Evolutionary conservation across 2,113 vertebrate species (phyloP).

Genomic region (Zosterops pallidus): DNA sequence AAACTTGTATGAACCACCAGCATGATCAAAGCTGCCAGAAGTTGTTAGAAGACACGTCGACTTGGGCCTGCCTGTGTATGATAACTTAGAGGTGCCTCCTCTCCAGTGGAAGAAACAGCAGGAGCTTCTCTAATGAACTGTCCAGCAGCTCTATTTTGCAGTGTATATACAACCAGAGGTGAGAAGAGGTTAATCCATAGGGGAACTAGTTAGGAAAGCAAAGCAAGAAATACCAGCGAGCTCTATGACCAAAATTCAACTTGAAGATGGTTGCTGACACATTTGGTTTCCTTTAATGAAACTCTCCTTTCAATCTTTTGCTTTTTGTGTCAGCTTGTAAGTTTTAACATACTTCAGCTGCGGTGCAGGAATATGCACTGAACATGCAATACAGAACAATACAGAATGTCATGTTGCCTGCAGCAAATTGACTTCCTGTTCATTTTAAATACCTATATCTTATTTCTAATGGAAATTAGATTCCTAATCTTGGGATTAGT

Average conservation of each 20-base stretch:
- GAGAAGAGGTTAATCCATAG: constrained; percentile 70
- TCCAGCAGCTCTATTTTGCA: constrained; percentile 18
- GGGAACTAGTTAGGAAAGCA: constrained; percentile 63
- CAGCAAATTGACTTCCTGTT: not conserved
- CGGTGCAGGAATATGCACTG: not conserved
- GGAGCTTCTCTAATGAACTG: constrained; percentile 74
- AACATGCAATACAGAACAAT: not conserved
- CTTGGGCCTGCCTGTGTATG: not conserved
- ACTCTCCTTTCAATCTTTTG: not conserved
- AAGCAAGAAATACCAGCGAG: not conserved
- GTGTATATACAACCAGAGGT: constrained; percentile 36
- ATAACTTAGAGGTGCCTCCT: not conserved
- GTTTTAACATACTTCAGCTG: not conserved
- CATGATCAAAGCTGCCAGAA: constrained; percentile 35
- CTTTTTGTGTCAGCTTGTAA: not conserved
- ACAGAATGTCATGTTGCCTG: not conserved
- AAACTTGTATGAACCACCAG: not conserved
- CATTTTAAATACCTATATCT: not conserved
- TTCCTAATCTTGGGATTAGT: constrained; percentile 20
- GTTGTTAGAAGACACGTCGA: constrained; percentile 7
- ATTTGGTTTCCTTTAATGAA: not conserved
- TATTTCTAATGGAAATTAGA: constrained; percentile 10
- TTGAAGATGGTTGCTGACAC: not conserved
- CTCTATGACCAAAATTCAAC: not conserved
- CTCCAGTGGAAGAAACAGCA: constrained; percentile 52